Base-by-base conservation (phyloP, 2,888 invertebrate genomes). In the Amiota mariae region DNA sequence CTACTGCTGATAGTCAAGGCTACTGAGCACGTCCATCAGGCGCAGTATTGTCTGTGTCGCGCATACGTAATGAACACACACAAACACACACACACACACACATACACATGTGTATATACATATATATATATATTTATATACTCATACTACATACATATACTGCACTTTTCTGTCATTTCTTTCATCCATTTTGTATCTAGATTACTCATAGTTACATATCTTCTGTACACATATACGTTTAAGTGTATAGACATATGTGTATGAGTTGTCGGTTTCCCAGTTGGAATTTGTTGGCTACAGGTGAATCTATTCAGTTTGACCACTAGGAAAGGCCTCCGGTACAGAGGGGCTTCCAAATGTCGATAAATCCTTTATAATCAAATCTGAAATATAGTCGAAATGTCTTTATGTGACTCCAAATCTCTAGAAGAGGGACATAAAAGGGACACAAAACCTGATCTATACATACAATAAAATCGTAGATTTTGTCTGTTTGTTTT, bases 1-100 rank as follows among this genome's bases (percentile, higher is more conserved):
- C 24, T 24, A 24, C 24, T 24, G 24, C 24, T 24, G 24, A 24
- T 24, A 36, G 64, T 10, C 20, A 24, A 24, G 24, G 18, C 59
- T 59, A 59, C 24, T 13, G 13, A 36, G 79, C 85, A 82, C 82
- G 84, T 85, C 84, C 85, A 85, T 85, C 85, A 85, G 83, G 83
- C 83, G 83, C 80, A 54, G 82, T 85, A 84, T 84, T 84, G 83
- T 84, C 84, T 83, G 84, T 83, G 83, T 79, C 78, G 84, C 82
- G 83, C 83, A 84, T 84, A 85, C 83, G 79, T 85, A 85, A 84
- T 83, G 83, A 83, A 83, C 79, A 80, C 11, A 8, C 2, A n/a
- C n/a, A 4, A n/a, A n/a, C 10, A 51, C 54, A 51, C 6, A 51
- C 54, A n/a, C 54, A 51, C 10, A n/a, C 54, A 51, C 54, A 51